Conservation (phyloP, 2,888 invertebrate species). For the Xylophagus ater region DNA sequence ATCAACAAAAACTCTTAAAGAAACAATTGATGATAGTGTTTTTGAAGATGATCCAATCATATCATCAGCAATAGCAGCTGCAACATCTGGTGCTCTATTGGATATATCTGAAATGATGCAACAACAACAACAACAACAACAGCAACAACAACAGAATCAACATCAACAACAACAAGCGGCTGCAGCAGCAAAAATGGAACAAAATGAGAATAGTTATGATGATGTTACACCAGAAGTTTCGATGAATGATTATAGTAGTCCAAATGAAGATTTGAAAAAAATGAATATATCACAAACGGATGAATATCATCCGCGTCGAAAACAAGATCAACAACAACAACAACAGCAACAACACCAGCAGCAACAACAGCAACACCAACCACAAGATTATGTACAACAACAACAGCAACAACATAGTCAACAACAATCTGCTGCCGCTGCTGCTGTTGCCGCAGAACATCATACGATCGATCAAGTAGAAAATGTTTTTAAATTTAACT, state of each 20-base stretch:
- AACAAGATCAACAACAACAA: conserved; percentile 30
- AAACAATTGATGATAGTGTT: conserved; percentile 39
- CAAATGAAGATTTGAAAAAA: conserved; percentile 31
- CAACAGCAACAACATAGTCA: conserved; percentile 26
- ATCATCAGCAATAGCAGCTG: conserved; percentile 38
- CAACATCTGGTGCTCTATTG: conserved; percentile 38
- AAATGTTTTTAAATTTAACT: no score
- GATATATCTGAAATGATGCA: conserved; percentile 37
- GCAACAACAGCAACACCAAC: conserved; percentile 24
- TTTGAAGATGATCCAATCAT: conserved; percentile 41
- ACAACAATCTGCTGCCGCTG: no score
- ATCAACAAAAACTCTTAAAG: conserved; percentile 38
- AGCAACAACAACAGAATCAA: conserved; percentile 6
- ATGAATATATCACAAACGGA: conserved; percentile 25
- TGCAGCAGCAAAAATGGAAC: conserved; percentile 20
- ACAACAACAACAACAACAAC: conserved; percentile 25
- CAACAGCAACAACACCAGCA: conserved; percentile 18
- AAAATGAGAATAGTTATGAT: conserved; percentile 20
- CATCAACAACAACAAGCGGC: conserved; percentile 4
- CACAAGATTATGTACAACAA: conserved; percentile 23
- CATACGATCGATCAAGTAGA: conserved; percentile 36
- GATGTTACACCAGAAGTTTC: conserved; percentile 12
- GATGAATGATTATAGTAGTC: conserved; percentile 12
- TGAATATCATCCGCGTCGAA: conserved; percentile 30
- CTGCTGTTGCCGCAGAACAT: no score